Conservation (phyloP, 1,140 invertebrate species). For the Ladona fulva region DNA sequence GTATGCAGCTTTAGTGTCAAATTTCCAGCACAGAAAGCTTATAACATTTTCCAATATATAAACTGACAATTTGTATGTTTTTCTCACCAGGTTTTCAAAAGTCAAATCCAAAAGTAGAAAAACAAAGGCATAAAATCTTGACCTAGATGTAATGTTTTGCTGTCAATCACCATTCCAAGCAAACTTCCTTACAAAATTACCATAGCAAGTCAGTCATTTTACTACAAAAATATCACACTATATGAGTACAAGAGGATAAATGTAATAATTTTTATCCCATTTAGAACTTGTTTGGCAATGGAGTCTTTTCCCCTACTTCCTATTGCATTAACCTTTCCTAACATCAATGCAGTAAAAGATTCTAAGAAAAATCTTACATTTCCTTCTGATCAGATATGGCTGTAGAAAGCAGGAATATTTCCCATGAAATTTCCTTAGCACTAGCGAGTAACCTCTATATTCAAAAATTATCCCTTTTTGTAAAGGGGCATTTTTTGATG, state of each 20-base stretch:
- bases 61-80: no score
- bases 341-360: background rate
- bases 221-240: slow-evolving; percentile 10
- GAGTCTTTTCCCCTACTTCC: background rate
- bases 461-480: background rate
- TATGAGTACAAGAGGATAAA: slow-evolving; percentile 6
- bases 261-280: background rate
- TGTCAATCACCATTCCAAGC: background rate
- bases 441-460: background rate
- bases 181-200: background rate
- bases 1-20: no score
- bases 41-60: no score
- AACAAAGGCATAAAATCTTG: background rate
- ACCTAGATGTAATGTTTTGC: background rate
- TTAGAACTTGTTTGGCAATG: background rate
- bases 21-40: no score
- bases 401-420: background rate
- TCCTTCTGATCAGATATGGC: background rate
- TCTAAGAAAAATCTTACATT: background rate
- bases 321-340: background rate
- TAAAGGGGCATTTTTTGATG: no score
- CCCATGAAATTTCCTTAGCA: background rate
- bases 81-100: no score
- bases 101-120: no score
- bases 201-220: slow-evolving; percentile 9